phyloP scores from a whole-genome alignment of 2,888 invertebrate genomes.

The Kuschelorhynchus macadamiae region DNA sequence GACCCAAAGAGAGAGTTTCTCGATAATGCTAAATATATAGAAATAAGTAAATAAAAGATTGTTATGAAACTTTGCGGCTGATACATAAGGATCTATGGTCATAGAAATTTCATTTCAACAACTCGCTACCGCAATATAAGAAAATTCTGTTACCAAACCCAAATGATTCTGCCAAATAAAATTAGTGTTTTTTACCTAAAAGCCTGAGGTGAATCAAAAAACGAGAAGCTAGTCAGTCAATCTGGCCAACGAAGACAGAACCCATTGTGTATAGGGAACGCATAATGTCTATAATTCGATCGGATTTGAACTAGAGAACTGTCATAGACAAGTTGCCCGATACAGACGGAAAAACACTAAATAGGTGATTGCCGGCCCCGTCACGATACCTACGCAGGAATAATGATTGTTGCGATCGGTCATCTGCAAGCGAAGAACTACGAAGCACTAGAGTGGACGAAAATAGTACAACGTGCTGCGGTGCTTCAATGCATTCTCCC shows the following conservation, averaged over 20 bases:
- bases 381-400: no score
- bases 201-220: slow-evolving; percentile 10
- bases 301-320: no score
- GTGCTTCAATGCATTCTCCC: slow-evolving; percentile 26
- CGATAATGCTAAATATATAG: neutral
- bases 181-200: slow-evolving; percentile 1
- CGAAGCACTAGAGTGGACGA: slow-evolving; percentile 27
- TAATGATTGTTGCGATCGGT: slow-evolving; percentile 6
- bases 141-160: no score
- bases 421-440: slow-evolving; percentile 19
- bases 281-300: slow-evolving; percentile 5
- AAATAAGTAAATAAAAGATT: slow-evolving; percentile 9
- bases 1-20: slow-evolving; percentile 23
- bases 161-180: no score
- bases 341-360: neutral
- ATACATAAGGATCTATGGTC: no score
- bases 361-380: neutral
- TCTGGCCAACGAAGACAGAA: slow-evolving; percentile 5
- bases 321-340: neutral
- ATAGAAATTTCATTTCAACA: no score
- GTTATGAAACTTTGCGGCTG: slow-evolving; percentile 6
- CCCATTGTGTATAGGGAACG: slow-evolving; percentile 8
- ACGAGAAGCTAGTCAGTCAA: slow-evolving; percentile 11
- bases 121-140: no score
- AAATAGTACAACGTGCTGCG: slow-evolving; percentile 1